Evolutionary conservation across 2,797 vertebrate species (phyloP).

Genomic region (Octomys mimax): DNA sequence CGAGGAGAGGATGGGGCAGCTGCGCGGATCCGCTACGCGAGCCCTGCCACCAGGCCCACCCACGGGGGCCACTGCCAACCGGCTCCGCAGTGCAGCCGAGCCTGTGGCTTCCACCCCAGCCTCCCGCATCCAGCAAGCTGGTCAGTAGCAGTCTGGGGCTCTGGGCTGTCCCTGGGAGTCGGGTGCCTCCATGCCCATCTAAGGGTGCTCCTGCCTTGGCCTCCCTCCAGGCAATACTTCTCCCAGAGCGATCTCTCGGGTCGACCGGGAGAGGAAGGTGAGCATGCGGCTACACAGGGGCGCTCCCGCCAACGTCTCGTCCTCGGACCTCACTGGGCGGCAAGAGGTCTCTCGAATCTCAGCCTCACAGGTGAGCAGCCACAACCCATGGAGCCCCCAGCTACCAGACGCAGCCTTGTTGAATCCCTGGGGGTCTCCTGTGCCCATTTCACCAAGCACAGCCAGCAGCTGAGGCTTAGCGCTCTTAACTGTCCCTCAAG

Average conservation of each 20-base stretch:
- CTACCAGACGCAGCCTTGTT: neutral
- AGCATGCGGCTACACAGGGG: conserved; percentile 98
- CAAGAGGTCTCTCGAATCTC: conserved; percentile 97
- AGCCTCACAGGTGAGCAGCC: conserved; percentile 94
- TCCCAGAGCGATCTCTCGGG: conserved; percentile 96
- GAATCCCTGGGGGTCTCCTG: neutral
- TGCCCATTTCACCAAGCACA: neutral
- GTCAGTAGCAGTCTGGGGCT: conserved; percentile 86
- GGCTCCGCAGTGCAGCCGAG: conserved; percentile 95
- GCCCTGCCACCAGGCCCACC: conserved; percentile 94
- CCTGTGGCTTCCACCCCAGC: conserved; percentile 95
- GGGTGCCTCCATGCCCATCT: neutral
- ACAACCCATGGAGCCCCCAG: neutral
- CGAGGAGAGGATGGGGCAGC: conserved; percentile 95
- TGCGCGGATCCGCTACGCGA: conserved; percentile 93
- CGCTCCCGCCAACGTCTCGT: conserved; percentile 96
- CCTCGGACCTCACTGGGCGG: conserved; percentile 97
- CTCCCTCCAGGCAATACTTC: conserved; percentile 94
- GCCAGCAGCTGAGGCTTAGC: neutral
- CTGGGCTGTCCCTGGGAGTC: accelerated
- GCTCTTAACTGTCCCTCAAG: neutral
- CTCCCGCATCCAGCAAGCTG: conserved; percentile 96
- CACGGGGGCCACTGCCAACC: conserved; percentile 92
- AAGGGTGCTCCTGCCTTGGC: neutral
- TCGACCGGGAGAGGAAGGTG: conserved; percentile 98